Evolutionary conservation across 1,140 invertebrate species (phyloP), one percentile per base, ranked within the genome.

Genomic region (Ceratina japonica): DNA sequence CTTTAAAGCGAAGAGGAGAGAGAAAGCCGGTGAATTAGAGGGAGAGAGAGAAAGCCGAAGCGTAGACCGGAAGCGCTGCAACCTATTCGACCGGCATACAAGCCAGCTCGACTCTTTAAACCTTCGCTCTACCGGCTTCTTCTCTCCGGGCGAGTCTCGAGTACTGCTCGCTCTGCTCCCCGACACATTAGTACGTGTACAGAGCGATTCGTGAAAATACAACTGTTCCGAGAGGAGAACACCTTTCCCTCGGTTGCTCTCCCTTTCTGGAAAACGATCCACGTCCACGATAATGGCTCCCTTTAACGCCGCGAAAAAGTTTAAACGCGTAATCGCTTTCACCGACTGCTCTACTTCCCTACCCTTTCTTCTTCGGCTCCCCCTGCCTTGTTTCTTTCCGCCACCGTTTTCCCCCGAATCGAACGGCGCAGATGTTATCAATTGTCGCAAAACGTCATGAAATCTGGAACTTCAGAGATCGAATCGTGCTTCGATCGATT

Each of bases 21-120:
- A 63, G 20, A 0, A 52, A 75, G 44, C 58, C 24, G 49, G 20
- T 58, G 59, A 76, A 56, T 62, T 69, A 76, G 59, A 52, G 61
- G 10, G 52, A 52, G 18, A 15, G 37, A 70, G 5, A 10, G 24
- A 31, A 31, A 31, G 37, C 3, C 37, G 37, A 49, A 51, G 22
- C 65, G 16, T 49, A 52, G 52, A 27, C 15, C 51, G 54, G 68
- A 44, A 27, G 37, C 20, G 64, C 5, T 51, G 44, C 49, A 65
- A 77, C 22, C 61, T 70, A 80, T 59, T 80, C 79, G 79, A 58
- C 44, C 65, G 37, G 31, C 18, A 64, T 76, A 44, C 51, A 27
- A 63, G 37, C 79, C 62, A 27, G 31, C 52, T 69, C 61, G 51
- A n/a, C 62, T 81, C 75, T 71, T 72, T 65, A 77, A 81, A 81